These are phyloP conservation scores for Bettongia penicillata DNA, from an alignment of 2,113 vertebrate species.

Conservation along the genomic window DNA sequence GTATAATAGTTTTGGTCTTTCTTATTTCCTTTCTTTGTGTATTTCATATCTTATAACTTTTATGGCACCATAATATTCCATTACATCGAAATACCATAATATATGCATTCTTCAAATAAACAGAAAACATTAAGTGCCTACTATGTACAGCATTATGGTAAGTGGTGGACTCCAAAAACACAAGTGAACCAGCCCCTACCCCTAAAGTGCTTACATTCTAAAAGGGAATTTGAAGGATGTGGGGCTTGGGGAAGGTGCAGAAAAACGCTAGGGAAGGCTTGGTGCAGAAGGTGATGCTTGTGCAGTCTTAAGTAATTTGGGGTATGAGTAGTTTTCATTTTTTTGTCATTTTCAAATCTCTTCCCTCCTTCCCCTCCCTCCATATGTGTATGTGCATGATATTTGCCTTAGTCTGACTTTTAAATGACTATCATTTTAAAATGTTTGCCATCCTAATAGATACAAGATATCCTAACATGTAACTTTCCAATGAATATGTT, in stretches of 20 bases:
- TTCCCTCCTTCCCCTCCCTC: background rate
- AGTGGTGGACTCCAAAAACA: background rate
- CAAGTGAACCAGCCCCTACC: too few species aligned
- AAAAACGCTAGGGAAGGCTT: background rate
- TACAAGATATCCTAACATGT: background rate
- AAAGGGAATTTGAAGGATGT: background rate
- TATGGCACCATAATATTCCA: too few species aligned
- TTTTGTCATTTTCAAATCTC: background rate
- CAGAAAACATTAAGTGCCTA: background rate
- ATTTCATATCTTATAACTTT: background rate
- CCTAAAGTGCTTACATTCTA: background rate
- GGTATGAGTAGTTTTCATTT: background rate
- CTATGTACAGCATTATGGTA: background rate
- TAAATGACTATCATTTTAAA: background rate
- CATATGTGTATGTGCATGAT: too few species aligned
- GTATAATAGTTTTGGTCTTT: background rate
- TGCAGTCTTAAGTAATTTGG: background rate
- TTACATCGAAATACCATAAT: too few species aligned
- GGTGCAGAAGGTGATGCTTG: background rate
- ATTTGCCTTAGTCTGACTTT: background rate
- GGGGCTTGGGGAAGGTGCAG: background rate
- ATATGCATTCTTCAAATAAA: too few species aligned
- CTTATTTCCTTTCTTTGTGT: background rate
- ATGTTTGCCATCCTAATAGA: background rate
- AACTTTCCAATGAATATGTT: background rate